Evolutionary conservation across 2,797 vertebrate genomes (phyloP).

Genomic region (Sebastes baramenuke): DNA sequence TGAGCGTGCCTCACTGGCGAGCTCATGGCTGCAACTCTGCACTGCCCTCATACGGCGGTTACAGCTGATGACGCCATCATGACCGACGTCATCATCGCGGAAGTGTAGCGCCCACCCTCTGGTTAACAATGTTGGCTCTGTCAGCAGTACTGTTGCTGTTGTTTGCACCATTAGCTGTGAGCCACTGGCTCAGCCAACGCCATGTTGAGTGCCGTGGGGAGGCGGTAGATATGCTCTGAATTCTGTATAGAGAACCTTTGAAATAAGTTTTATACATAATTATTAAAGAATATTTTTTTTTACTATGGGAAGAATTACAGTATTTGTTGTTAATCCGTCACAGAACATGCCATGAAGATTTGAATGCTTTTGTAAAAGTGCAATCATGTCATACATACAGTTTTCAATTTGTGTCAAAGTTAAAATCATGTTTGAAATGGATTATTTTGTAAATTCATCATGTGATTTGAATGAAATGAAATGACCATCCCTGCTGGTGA

Average conservation of each 20-base stretch:
- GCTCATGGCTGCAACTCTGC: no score
- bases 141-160: no score
- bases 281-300: not conserved
- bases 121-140: no score
- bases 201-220: no score
- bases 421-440: not conserved
- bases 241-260: no score
- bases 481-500: not conserved
- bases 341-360: not conserved
- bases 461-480: not conserved
- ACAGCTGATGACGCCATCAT: no score
- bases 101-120: no score
- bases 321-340: not conserved
- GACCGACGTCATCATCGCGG: no score
- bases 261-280: not conserved
- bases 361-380: not conserved
- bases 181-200: no score
- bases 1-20: not conserved
- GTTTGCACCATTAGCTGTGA: no score
- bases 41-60: no score
- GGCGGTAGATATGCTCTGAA: no score
- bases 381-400: not conserved
- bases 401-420: not conserved
- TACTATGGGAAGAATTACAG: not conserved
- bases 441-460: not conserved